Base-by-base conservation (phyloP, 2,888 invertebrate genomes). In the Apamea crenata region DNA sequence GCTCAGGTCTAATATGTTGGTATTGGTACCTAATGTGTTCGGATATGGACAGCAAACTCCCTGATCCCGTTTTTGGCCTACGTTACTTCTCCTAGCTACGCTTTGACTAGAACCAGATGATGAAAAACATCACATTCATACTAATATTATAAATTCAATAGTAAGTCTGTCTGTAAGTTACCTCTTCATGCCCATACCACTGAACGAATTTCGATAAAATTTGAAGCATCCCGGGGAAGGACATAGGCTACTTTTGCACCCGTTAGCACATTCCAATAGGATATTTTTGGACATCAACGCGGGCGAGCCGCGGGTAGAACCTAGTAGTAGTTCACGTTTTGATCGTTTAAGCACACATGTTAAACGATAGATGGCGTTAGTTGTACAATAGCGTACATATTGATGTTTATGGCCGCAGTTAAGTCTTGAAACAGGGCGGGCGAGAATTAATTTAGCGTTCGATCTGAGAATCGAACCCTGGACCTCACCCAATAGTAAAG, bases 351-450 rank as follows among this genome's bases (percentile, higher is more conserved):
- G 14, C 5, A n/a, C n/a, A 66, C 16, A 40, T n/a, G 4, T 61
- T 32, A 18, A 16, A 16, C 67, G 66, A 74, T 74, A 87, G 87
- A 87, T 89, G 87, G 77, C 85, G 85, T 36, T 78, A 80, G 68
- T 70, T 59, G 78, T 81, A n/a, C 32, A 63, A 29, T 40, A 56
- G 44, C 12, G 6, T 83, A 29, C 3, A 4, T 65, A 25, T 7
- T 16, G 1, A n/a, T 36, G 25, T 36, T 1, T 56, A 32, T 1
- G 25, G 16, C 44, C 4, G 5, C 50, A 36, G 47, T 7, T 47
- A 5, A n/a, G n/a, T 3, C n/a, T 6, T 32, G 40, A 29, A 8
- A 40, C 29, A 50, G 29, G n/a, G 21, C 2, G 10, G 16, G 12
- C 29, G 40, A 40, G 40, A 18, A 63, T 61, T 18, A 12, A 36